Evolutionary conservation across 2,888 invertebrate genomes (phyloP), one percentile per base, ranked within the genome.

Genomic region (Zaprionus obscuricornis): DNA sequence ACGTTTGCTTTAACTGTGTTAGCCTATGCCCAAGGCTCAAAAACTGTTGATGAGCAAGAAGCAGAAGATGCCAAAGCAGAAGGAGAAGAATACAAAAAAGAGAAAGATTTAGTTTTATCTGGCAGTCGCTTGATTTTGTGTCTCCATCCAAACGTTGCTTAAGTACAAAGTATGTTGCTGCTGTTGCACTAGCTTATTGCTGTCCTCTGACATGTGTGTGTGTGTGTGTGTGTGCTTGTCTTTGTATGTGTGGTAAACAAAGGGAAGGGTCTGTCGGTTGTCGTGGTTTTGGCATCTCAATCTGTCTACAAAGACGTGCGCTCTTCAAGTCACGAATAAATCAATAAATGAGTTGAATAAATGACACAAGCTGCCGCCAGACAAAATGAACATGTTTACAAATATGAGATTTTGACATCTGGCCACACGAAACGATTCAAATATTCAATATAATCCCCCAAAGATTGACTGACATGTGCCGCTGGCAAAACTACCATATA

Each of bases 261-360:
- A 24, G 13, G 10, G 33, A 13, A 31, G 31, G 13, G 16, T 31
- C n/a, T 39, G 11, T 33, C 55, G 45, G 49, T 47, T 47, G 16
- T 46, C 10, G 45, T 11, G 40, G 33, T 10, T 39, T 34, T 20
- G 50, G 33, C 29, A 37, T 42, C 47, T 58, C 52, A 51, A 56
- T 79, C 63, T 75, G 58, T 55, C 51, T 54, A 26, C 33, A 1
- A 18, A 40, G 55, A 74, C 74, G 82, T 74, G 66, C 52, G 54
- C 24, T 20, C 27, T 16, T 4, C 49, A 36, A 58, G 68, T 57
- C 66, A 55, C 54, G 66, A 78, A 56, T 70, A 63, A 74, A 66
- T 78, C 83, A 78, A 75, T 76, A 79, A 77, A 76, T 75, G 76
- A 66, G 60, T 68, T 60, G 63, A 76, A 72, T 52, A 79, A 68